A percentile compares a stretch with the other conserved stretches of the same genome.
These are phyloP conservation scores for Galaxias olidus DNA, from an alignment of 2,797 vertebrate genomes.

Conservation along the genomic window DNA sequence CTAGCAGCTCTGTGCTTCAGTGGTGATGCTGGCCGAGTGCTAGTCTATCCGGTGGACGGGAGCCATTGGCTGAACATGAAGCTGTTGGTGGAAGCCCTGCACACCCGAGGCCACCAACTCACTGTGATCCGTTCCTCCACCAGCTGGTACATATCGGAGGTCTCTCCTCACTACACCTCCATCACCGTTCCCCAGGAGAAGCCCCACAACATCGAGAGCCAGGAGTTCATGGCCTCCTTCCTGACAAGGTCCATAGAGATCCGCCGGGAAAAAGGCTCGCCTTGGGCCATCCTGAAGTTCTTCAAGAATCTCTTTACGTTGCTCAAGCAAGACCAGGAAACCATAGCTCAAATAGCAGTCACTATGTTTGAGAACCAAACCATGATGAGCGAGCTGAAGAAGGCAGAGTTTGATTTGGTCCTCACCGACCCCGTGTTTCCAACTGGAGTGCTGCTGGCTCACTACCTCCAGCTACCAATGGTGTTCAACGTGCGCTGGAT, in stretches of 20 bases:
- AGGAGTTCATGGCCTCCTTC: conserved; percentile 39
- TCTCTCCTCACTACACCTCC: conserved; percentile 49
- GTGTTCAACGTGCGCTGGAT: conserved; percentile 27
- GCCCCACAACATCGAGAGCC: conserved; percentile 45
- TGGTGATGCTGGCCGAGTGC: conserved; percentile 46
- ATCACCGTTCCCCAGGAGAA: conserved; percentile 49
- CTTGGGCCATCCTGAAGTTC: conserved; percentile 37
- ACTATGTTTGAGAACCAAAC: conserved; percentile 56
- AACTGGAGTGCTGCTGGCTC: conserved; percentile 13
- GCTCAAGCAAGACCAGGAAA: conserved; percentile 21
- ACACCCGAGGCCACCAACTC: conserved; percentile 58
- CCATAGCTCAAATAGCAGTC: conserved; percentile 17
- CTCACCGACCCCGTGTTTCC: conserved; percentile 21
- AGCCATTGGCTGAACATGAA: conserved; percentile 71
- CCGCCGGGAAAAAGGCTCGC: conserved; percentile 10
- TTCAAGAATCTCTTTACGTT: conserved; percentile 44
- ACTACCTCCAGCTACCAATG: conserved; percentile 22
- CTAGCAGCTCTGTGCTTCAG: conserved; percentile 22
- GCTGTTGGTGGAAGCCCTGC: conserved; percentile 51
- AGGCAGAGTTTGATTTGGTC: conserved; percentile 20
- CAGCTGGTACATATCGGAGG: conserved; percentile 60
- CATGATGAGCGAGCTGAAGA: conserved; percentile 14
- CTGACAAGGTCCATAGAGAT: conserved; percentile 47
- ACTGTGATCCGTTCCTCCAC: conserved; percentile 54
- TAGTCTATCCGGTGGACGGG: conserved; percentile 62